Percentiles rank a stretch among this genome's conserved stretches.
Conservation (phyloP, 1,140 invertebrate genomes). For the Teleogryllus occipitalis region DNA sequence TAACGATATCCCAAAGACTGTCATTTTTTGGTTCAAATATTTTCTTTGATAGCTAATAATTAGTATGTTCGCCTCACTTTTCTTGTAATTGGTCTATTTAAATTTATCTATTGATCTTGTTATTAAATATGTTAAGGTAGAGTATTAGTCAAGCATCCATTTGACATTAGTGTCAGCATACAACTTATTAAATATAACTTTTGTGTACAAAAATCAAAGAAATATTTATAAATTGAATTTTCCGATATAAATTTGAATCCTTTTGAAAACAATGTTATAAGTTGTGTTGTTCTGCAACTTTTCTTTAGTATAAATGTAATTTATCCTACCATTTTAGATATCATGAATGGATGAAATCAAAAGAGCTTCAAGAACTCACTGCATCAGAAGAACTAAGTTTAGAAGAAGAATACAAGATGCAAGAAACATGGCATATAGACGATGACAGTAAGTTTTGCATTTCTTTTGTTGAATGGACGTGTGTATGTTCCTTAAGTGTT, state of each 20-base stretch:
- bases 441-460: slow-evolving; percentile 60
- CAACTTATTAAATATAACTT: neutral
- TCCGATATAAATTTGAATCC: neutral
- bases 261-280: neutral
- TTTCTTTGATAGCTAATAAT: too few species aligned
- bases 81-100: too few species aligned
- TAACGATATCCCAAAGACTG: neutral
- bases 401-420: slow-evolving; percentile 86
- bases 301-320: neutral
- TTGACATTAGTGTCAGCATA: neutral
- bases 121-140: too few species aligned
- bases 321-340: slow-evolving; percentile 48
- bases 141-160: neutral
- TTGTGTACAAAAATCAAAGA: neutral
- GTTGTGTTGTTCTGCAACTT: neutral
- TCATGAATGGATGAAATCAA: slow-evolving; percentile 86
- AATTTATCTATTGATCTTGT: too few species aligned
- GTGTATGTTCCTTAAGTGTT: neutral
- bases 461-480: neutral
- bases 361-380: slow-evolving; percentile 71
- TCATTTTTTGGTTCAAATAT: neutral
- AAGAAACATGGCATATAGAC: slow-evolving; percentile 76
- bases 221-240: neutral
- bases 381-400: slow-evolving; percentile 79
- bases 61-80: too few species aligned